Evolutionary conservation across 2,888 invertebrate genomes (phyloP).

Genomic region (Pheosia gnoma): DNA sequence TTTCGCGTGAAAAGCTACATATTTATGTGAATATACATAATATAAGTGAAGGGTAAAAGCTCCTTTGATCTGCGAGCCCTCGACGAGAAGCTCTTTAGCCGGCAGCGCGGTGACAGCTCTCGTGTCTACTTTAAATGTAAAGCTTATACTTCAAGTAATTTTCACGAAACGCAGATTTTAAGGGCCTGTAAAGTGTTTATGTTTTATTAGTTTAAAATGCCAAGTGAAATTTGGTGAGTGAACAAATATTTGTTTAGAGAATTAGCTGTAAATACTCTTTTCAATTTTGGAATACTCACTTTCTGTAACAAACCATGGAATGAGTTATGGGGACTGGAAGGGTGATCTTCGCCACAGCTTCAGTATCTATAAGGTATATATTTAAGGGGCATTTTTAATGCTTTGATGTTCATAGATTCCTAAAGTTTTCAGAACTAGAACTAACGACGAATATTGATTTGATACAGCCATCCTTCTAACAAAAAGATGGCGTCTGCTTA

Average conservation of each 20-base stretch:
- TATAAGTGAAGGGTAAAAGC: slow-evolving; percentile 42
- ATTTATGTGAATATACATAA: slow-evolving; percentile 17
- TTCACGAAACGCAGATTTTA: slow-evolving; percentile 23
- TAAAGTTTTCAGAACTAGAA: too few species aligned
- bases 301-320: too few species aligned
- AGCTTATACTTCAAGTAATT: slow-evolving; percentile 35
- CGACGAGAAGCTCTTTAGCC: slow-evolving; percentile 49
- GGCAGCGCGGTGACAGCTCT: slow-evolving; percentile 29
- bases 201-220: background rate
- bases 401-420: too few species aligned
- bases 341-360: too few species aligned
- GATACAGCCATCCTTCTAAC: too few species aligned
- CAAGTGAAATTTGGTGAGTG: background rate
- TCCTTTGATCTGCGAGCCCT: slow-evolving; percentile 51
- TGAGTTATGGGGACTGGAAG: too few species aligned
- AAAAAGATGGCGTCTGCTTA: too few species aligned
- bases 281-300: too few species aligned
- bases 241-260: background rate
- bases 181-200: slow-evolving; percentile 2
- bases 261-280: background rate
- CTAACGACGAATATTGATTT: too few species aligned
- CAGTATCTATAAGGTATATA: too few species aligned
- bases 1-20: slow-evolving; percentile 11
- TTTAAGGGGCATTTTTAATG: too few species aligned
- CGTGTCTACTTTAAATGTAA: slow-evolving; percentile 40